Evolutionary conservation across 2,888 invertebrate species (phyloP).

Genomic region (Amaurobius ferox): DNA sequence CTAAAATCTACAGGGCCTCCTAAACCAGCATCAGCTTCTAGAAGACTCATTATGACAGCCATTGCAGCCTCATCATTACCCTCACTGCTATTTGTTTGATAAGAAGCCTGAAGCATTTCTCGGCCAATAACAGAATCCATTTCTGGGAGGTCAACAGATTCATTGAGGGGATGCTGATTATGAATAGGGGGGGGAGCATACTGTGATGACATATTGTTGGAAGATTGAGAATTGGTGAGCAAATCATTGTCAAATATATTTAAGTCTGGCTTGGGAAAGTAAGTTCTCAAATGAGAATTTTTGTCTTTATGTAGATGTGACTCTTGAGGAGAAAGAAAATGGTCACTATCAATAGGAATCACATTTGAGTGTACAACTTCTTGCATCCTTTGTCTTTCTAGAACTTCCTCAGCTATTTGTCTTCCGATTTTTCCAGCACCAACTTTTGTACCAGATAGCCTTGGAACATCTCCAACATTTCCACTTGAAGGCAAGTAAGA

Average conservation of each 20-base stretch:
- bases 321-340: background rate
- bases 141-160: conserved; percentile 75
- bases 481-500: conserved; percentile 69
- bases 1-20: conserved; percentile 92
- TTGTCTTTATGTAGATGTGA: conserved; percentile 26
- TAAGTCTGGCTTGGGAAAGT: conserved; percentile 21
- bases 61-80: conserved; percentile 93
- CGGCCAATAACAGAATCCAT: conserved; percentile 81
- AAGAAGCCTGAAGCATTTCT: conserved; percentile 76
- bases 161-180: conserved; percentile 77
- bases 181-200: conserved; percentile 27
- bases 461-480: conserved; percentile 72
- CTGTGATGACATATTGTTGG: conserved; percentile 48
- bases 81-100: conserved; percentile 80
- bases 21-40: conserved; percentile 92
- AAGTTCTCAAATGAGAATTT: background rate
- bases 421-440: conserved; percentile 91
- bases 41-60: conserved; percentile 93
- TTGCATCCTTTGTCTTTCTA: conserved; percentile 79
- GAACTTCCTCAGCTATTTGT: conserved; percentile 88
- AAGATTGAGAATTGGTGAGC: conserved; percentile 33
- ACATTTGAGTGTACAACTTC: conserved; percentile 12
- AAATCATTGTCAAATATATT: conserved; percentile 47
- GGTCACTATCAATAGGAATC: conserved; percentile 19
- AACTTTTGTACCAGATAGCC: conserved; percentile 84